Conservation (phyloP, 2,113 vertebrate genomes). For the Oenanthe oenanthe region DNA sequence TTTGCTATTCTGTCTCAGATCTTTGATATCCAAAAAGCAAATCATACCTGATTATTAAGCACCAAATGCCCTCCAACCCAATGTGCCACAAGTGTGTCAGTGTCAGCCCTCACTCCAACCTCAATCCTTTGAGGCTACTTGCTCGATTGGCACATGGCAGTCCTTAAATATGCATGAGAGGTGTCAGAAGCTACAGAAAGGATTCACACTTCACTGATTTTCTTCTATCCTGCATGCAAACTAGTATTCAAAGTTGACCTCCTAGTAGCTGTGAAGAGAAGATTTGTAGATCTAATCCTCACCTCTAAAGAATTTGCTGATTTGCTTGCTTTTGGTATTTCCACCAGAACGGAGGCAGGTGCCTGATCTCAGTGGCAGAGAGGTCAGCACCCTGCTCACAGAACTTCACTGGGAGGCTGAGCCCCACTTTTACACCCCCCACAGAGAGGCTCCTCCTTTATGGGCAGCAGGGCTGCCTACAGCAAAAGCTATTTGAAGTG, state of each 20-base stretch:
- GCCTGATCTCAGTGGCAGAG: neutral
- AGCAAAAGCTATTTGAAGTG: neutral
- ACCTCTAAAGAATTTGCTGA: neutral
- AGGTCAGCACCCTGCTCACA: neutral
- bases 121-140: neutral
- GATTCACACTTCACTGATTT: neutral
- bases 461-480: neutral
- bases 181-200: neutral
- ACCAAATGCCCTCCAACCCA: neutral
- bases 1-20: neutral
- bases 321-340: neutral
- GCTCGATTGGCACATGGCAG: neutral
- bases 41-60: neutral
- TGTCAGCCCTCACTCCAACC: neutral
- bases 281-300: neutral
- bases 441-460: neutral
- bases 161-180: rapidly evolving
- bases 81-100: neutral
- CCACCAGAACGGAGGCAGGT: neutral
- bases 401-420: neutral
- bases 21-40: neutral
- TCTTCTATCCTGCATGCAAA: neutral
- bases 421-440: neutral
- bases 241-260: neutral
- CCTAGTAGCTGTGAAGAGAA: neutral